phyloP scores from a whole-genome alignment of 2,113 vertebrate genomes.

The Camelus dromedarius region DNA sequence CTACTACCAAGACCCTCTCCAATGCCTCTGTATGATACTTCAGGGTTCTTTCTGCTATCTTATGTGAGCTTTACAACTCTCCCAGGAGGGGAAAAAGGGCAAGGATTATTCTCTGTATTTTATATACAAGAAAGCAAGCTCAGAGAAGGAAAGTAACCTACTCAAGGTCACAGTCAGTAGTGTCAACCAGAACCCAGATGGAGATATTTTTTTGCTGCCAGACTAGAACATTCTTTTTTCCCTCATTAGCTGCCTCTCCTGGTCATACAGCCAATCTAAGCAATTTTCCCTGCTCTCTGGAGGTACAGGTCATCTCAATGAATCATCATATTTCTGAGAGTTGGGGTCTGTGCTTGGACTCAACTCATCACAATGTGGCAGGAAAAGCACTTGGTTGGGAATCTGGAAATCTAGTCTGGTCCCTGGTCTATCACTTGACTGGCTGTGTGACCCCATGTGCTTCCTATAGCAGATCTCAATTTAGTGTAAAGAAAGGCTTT shows the following conservation, averaged over 20 bases:
- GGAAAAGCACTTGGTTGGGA: slow-evolving; percentile 11
- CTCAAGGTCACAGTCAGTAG: not conserved
- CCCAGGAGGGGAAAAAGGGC: not conserved
- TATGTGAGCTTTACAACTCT: not conserved
- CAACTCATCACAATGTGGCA: not conserved
- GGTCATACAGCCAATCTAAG: not conserved
- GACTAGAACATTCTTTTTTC: not conserved
- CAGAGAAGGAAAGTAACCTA: slow-evolving; percentile 38
- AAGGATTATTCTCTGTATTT: slow-evolving; percentile 48
- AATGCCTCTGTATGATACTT: not conserved
- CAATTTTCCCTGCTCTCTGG: slow-evolving; percentile 7
- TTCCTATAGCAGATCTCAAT: not conserved
- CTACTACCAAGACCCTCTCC: not conserved
- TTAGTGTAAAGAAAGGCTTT: not conserved
- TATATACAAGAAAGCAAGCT: slow-evolving; percentile 43
- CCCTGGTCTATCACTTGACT: slow-evolving; percentile 12
- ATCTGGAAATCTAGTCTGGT: slow-evolving; percentile 19
- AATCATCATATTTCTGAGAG: slow-evolving; percentile 13
- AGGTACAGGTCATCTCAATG: not conserved
- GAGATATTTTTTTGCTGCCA: not conserved
- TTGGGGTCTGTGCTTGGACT: not conserved
- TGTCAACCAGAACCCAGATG: slow-evolving; percentile 18
- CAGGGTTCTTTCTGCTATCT: slow-evolving; percentile 19
- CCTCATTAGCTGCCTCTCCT: not conserved
- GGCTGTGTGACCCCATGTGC: not conserved